Base-by-base conservation (phyloP, 2,113 vertebrate species). In the Ammodramus savannarum region DNA sequence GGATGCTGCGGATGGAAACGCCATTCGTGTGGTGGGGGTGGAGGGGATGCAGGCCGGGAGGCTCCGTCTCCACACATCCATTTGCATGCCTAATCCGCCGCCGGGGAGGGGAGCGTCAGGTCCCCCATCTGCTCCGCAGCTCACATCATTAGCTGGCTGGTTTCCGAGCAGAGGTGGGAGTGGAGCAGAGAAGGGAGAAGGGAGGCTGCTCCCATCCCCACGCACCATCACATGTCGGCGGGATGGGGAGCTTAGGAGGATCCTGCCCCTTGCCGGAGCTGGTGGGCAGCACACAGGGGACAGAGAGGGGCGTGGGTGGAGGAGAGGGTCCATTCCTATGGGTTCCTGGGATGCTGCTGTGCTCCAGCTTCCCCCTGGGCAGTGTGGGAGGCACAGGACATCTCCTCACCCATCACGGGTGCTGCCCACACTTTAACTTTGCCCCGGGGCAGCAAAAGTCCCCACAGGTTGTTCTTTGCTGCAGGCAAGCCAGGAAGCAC, bases 101-200 rank as follows among this genome's bases (percentile, higher is more conserved):
- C 94, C 67, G 90, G 88, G 94, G 96, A 88, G 92, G 12, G 69
- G 13, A 89, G 93, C 80, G 73, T n/a, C 94, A 96, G 96, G 94
- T 68, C 94, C 93, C 96, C 96, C 96, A 96, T 95, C 96, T 97
- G 96, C 96, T 95, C 95, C 10, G 44, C 91, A 65, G 67, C 95
- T 88, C 84, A 36, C 95, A 94, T 94, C 96, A 96, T 95, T 95
- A 97, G 94, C 94, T 96, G 95, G 96, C 96, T 95, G 96, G 86
- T 96, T 95, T 95, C 96, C 89, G 69, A 93, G 91, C 94, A 91
- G 94, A 92, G 93, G 94, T 95, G 93, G 96, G 95, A 92, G 91
- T 21, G 0, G 55, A 95, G 83, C 43, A 20, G 73, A 62, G 61
- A 85, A 59, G 57, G 61, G 74, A 85, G 78, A 73, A 49, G 73